Conservation (phyloP, 1,140 invertebrate genomes). For the Drosophila sturtevanti region DNA sequence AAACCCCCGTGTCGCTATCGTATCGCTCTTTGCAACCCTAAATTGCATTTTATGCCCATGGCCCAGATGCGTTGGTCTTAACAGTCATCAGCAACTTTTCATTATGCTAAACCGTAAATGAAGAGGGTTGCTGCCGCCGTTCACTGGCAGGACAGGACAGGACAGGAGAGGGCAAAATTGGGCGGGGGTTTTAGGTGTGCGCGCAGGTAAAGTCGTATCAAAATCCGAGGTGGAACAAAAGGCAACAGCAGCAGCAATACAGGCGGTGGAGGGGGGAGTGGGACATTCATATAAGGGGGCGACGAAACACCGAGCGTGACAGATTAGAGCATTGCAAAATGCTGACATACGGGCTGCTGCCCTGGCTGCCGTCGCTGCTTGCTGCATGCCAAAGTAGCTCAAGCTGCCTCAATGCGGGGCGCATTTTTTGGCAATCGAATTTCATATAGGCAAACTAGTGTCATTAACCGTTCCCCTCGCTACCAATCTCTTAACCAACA, state of each 20-base stretch:
- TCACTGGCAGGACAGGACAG: neutral
- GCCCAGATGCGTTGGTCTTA: constrained; percentile 50
- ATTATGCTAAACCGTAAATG: constrained; percentile 80
- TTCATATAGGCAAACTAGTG: constrained; percentile 39
- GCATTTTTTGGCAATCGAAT: constrained; percentile 48
- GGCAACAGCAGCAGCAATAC: constrained; percentile 12
- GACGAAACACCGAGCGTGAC: constrained; percentile 59
- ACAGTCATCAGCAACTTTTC: constrained; percentile 75
- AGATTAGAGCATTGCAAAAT: constrained; percentile 69
- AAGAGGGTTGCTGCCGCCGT: constrained; percentile 67
- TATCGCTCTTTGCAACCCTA: constrained; percentile 70
- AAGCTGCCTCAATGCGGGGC: constrained; percentile 63
- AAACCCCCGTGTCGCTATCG: constrained; percentile 44
- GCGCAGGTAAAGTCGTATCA: constrained; percentile 55
- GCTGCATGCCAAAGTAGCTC: constrained; percentile 7
- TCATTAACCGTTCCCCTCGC: neutral
- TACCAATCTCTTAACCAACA: neutral
- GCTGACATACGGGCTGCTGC: constrained; percentile 65
- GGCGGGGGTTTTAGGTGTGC: neutral
- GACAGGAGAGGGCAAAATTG: neutral
- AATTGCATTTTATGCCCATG: constrained; percentile 67
- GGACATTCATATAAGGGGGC: neutral
- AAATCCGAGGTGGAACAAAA: constrained; percentile 42
- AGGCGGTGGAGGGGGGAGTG: neutral
- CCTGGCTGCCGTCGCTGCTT: too few relatives aligned